Evolutionary conservation across 2,113 vertebrate species (phyloP).

Genomic region (Dissostichus mawsoni): DNA sequence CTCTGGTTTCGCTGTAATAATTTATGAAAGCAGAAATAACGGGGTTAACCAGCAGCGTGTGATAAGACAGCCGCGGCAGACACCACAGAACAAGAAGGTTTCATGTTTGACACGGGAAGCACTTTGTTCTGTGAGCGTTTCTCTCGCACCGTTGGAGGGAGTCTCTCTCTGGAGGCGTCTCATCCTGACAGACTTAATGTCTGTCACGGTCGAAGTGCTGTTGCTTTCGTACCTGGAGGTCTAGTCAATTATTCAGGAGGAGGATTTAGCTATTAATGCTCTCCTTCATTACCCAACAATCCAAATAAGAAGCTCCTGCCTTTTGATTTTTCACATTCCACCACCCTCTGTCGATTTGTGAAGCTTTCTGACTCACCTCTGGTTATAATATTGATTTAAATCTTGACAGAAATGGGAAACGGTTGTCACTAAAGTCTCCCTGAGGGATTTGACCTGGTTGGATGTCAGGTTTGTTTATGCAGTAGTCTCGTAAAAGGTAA

Average conservation of each 20-base stretch:
- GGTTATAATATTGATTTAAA: conserved; percentile 27
- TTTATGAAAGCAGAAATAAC: conserved; percentile 13
- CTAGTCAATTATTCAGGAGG: conserved; percentile 56
- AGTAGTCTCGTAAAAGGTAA: conserved; percentile 10
- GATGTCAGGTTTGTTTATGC: conserved; percentile 48
- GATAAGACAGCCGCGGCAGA: not conserved
- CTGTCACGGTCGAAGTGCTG: conserved; percentile 35
- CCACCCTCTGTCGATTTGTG: not conserved
- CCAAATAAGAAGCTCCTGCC: not conserved
- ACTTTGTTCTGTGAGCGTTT: conserved; percentile 38
- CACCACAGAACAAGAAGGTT: conserved; percentile 22
- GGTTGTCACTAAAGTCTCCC: conserved; percentile 26
- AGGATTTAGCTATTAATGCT: conserved; percentile 38
- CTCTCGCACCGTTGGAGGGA: conserved; percentile 7
- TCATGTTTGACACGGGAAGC: conserved; percentile 49
- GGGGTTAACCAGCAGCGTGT: not conserved
- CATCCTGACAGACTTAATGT: conserved; percentile 41
- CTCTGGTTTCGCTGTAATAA: not conserved
- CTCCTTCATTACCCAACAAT: not conserved
- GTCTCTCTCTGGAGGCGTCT: conserved; percentile 49
- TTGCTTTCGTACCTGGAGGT: conserved; percentile 43
- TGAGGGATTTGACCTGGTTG: conserved; percentile 34
- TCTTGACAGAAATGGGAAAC: conserved; percentile 19
- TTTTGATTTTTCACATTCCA: not conserved
- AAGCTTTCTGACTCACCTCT: not conserved